These are phyloP conservation scores for Ptychoptera albimana DNA, from an alignment of 2,888 invertebrate genomes.

Conservation along the genomic window DNA sequence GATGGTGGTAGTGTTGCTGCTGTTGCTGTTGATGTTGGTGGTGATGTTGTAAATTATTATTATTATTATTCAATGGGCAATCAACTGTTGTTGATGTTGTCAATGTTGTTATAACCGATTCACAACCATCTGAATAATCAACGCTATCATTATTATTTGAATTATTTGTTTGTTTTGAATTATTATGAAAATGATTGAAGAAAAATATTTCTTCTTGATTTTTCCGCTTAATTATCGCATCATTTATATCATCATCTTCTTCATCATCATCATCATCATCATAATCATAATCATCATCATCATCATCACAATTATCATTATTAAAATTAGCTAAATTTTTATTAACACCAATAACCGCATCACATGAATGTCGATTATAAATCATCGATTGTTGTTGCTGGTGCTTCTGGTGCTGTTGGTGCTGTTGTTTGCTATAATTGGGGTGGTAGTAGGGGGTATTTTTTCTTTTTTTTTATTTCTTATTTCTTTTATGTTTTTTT, in stretches of 20 bases:
- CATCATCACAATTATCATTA: too few relatives aligned
- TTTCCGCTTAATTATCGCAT: too few relatives aligned
- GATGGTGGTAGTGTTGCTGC: slow-evolving; percentile 8
- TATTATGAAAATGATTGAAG: too few relatives aligned
- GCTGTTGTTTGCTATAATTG: slow-evolving; percentile 1
- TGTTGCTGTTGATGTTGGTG: slow-evolving; percentile 9
- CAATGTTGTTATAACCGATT: slow-evolving; percentile 18
- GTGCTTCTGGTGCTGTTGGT: background rate
- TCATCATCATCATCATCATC: background rate
- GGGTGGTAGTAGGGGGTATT: background rate
- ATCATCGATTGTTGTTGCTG: background rate
- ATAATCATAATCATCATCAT: background rate
- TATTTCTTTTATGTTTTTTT: too few relatives aligned
- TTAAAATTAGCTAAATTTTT: too few relatives aligned
- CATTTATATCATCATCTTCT: too few relatives aligned
- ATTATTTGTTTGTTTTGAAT: background rate
- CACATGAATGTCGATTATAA: too few relatives aligned
- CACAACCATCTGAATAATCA: slow-evolving; percentile 18
- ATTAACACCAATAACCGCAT: too few relatives aligned
- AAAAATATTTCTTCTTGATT: too few relatives aligned
- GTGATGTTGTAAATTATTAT: slow-evolving; percentile 8
- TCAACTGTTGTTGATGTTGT: slow-evolving; percentile 18
- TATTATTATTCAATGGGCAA: slow-evolving; percentile 11
- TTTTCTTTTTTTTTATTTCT: too few relatives aligned
- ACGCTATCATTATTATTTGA: slow-evolving; percentile 16